Evolutionary conservation across 2,797 vertebrate species (phyloP), one percentile per base, ranked within the genome.

Genomic region (Sciurus carolinensis): DNA sequence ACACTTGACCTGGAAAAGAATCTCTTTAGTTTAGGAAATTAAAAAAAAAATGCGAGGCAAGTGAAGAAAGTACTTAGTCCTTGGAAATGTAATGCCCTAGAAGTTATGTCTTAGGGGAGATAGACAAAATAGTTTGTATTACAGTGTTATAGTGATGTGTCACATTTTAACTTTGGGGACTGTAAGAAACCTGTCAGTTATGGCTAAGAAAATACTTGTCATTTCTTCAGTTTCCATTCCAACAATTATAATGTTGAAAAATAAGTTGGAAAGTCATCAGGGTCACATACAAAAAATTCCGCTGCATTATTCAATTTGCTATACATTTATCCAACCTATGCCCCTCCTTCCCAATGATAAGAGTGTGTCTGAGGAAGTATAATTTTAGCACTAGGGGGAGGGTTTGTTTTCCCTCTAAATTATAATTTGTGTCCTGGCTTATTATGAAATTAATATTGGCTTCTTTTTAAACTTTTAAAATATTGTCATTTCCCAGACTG

Each of bases 201-300:
- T 59, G 67, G 89, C 52, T 91, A 62, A 87, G 82, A 95, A 95
- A 91, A 52, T 82, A 59, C 7, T 81, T 93, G 59, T 26, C 75
- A 50, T 95, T 66, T 95, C 50, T 86, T 96, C n/a, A 69, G 0
- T 95, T 82, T 85, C 47, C 77, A 93, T 84, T 88, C 47, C 59
- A 94, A 94, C n/a, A 81, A 72, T 50, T 59, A n/a, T 88, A 14
- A 90, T 82, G 44, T 71, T 54, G 64, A 96, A 94, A 93, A 84
- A 47, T 44, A 66, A 28, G 36, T 69, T 87, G 67, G 44, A 94
- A 87, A 95, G 44, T 79, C 54, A 75, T 75, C 84, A 81, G 18
- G 39, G 39, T 22, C 39, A 72, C 28, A 42, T 6, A 30, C 5
- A 52, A 24, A 18, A 42, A 81, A 57, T 87, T 59, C 73, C 47